Evolutionary conservation across 2,113 vertebrate species (phyloP), one percentile per base, ranked within the genome.

Genomic region (Hypocryptadius cinnamomeus): DNA sequence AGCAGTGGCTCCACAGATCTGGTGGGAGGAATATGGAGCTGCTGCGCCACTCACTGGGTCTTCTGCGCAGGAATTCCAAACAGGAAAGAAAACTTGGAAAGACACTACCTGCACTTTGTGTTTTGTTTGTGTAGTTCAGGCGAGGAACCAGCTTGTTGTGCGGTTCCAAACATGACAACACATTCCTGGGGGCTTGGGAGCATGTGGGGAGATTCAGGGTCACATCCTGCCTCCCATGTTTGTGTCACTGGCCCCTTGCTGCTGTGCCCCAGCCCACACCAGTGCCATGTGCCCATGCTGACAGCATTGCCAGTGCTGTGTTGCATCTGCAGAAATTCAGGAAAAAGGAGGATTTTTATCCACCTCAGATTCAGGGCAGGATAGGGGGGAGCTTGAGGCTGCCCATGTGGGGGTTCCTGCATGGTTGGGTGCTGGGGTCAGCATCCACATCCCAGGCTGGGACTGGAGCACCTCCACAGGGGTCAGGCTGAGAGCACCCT

Each of bases 141-240:
- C 0, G 1, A 65, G 71, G 45, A 64, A 21, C 50, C 9, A 9
- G 48, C 70, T 74, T 2, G 0, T 9, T 25, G 42, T 31, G 35
- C 2, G 1, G 28, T 57, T 57, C 50, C 64, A 40, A 2, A 65
- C 2, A 1, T 9, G 54, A 13, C 24, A 13, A 1, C 8, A 1
- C 1, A 0, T 30, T 61, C 40, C 25, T 1, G 15, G 17, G 25
- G 18, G 33, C 59, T 54, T 0, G 0, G 66, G 70, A 42, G 47
- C 2, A 6, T 51, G 53, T 8, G 2, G 15, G 24, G n/a, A 23
- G 30, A 8, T 2, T 4, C 1, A 1, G 68, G 37, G 19, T 48
- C 13, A 3, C 22, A 4, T 72, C 24, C 45, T 60, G 33, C 50
- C 68, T 33, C 33, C 45, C 1, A 0, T 5, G 25, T 14, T 53